A percentile compares a stretch with the other conserved stretches of the same genome.
These are phyloP conservation scores for Antheraea yamamai DNA, from an alignment of 2,888 invertebrate species.

Conservation along the genomic window DNA sequence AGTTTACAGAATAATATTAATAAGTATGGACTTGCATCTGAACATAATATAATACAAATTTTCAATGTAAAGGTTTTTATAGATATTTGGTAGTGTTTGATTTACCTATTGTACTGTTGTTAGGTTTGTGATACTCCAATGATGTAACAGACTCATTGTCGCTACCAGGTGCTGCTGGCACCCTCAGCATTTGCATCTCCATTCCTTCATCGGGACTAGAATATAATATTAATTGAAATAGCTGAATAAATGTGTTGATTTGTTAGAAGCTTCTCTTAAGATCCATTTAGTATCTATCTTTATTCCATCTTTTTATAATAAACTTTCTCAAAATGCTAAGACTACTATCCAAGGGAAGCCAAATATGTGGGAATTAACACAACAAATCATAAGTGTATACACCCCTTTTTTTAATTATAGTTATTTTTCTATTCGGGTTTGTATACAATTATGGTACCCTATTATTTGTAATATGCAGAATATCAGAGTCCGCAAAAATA, in stretches of 20 bases:
- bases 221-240: conserved; percentile 17
- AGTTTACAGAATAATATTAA: conserved; percentile 5
- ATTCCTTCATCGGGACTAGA: conserved; percentile 89
- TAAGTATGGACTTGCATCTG: neutral
- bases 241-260: neutral
- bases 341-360: too few relatives aligned
- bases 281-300: too few relatives aligned
- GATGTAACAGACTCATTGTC: conserved; percentile 86
- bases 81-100: neutral
- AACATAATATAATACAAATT: neutral
- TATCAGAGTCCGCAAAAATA: neutral
- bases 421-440: neutral
- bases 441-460: neutral
- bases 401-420: too few relatives aligned
- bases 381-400: too few relatives aligned
- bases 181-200: conserved; percentile 88
- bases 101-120: conserved; percentile 86
- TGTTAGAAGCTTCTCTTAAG: too few relatives aligned
- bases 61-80: neutral
- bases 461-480: neutral
- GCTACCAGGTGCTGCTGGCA: conserved; percentile 73
- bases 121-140: conserved; percentile 83
- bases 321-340: too few relatives aligned
- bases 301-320: too few relatives aligned
- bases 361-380: too few relatives aligned